Evolutionary conservation across 2,113 vertebrate genomes (phyloP), one percentile per base, ranked within the genome.

Genomic region (Xyliphius kryptos): DNA sequence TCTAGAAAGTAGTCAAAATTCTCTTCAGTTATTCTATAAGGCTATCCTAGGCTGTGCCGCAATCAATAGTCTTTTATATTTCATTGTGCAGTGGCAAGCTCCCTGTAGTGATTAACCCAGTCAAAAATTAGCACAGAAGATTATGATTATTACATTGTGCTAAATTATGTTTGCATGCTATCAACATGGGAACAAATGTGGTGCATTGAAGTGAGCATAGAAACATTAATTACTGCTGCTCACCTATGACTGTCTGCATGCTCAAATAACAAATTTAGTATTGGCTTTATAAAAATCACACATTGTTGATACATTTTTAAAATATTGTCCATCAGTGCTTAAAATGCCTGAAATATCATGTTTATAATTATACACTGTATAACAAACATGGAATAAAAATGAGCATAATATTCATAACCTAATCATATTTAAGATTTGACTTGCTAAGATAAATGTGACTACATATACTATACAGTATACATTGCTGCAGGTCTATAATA

Each of bases 101-200:
- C 57, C 3, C 16, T 20, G 16, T 46, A 5, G 46, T 50, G 26
- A 50, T n/a, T 37, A 19, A 2, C 4, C 46, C 32, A 37, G 9
- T 9, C 44, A 49, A 44, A 21, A 13, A 60, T 43, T 9, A 15
- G 56, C 14, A 56, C 36, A 26, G 6, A 8, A 54, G 22, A 54
- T 32, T 17, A 21, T 49, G 59, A 61, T 22, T 51, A 61, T 61
- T 14, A 61, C 36, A 61, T 50, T 14, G 40, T n/a, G 32, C 32
- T 14, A 21, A 40, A 20, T 9, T 3, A 20, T 17, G 40, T 20
- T 40, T 19, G 8, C 9, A 9, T 44, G 16, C 38, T 48, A 26
- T 26, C 46, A 32, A 19, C n/a, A 44, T n/a, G n/a, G n/a, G 11
- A 54, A 36, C 22, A 54, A 54, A 54, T 16, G 26, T 54, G 14